phyloP scores from a whole-genome alignment of 2,888 invertebrate genomes.

The Dryadula phaetusa region DNA sequence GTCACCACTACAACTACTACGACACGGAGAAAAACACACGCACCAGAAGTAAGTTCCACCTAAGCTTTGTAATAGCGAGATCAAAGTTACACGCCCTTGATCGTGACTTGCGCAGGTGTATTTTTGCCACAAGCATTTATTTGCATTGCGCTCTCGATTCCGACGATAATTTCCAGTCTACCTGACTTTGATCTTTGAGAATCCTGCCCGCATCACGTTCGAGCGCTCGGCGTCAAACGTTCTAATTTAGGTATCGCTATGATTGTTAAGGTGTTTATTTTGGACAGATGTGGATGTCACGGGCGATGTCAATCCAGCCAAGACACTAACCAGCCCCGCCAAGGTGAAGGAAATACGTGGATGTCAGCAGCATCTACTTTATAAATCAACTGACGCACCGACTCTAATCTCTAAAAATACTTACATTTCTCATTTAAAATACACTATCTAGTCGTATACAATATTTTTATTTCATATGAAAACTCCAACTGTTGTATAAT shows the following conservation, averaged over 20 bases:
- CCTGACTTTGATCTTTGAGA: slow-evolving; percentile 52
- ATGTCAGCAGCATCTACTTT: slow-evolving; percentile 68
- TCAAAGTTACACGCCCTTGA: slow-evolving; percentile 54
- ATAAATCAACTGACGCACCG: slow-evolving; percentile 70
- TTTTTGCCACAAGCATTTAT: slow-evolving; percentile 60
- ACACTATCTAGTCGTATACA: slow-evolving; percentile 47
- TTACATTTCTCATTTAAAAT: slow-evolving; percentile 49
- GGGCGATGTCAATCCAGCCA: slow-evolving; percentile 71
- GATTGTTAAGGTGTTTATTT: slow-evolving; percentile 64
- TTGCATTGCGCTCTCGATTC: slow-evolving; percentile 54
- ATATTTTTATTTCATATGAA: slow-evolving; percentile 49
- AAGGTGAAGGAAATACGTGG: slow-evolving; percentile 78
- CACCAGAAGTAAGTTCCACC: slow-evolving; percentile 65
- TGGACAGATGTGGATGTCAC: slow-evolving; percentile 69
- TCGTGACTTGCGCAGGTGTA: slow-evolving; percentile 60
- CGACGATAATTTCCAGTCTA: slow-evolving; percentile 53
- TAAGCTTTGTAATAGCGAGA: slow-evolving; percentile 25
- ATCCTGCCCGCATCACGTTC: slow-evolving; percentile 51
- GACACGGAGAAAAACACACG: slow-evolving; percentile 54
- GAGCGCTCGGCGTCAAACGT: slow-evolving; percentile 49
- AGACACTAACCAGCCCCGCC: slow-evolving; percentile 74
- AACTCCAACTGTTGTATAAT: slow-evolving; percentile 43
- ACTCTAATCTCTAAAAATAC: slow-evolving; percentile 57
- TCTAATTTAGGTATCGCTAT: slow-evolving; percentile 67
- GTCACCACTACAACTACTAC: slow-evolving; percentile 75